A percentile compares a stretch with the other conserved stretches of the same genome.
Evolutionary conservation across 2,888 invertebrate species (phyloP).

Genomic region (Hypercompe scribonia): DNA sequence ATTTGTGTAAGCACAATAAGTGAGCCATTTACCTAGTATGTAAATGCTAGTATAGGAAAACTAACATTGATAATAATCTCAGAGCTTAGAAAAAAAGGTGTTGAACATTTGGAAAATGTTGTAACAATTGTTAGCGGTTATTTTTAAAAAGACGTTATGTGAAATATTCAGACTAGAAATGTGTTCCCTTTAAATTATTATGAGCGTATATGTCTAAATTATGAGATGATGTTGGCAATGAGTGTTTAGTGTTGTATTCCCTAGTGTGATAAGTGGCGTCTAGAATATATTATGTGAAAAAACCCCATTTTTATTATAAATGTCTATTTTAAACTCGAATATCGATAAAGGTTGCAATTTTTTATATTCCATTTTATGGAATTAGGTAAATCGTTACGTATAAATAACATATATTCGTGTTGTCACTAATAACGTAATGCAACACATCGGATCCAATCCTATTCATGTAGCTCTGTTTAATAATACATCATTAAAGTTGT

Average conservation of each 20-base stretch:
- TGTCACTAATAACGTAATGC: neutral
- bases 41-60: slow-evolving; percentile 58
- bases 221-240: slow-evolving; percentile 41
- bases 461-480: neutral
- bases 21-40: slow-evolving; percentile 64
- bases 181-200: slow-evolving; percentile 72
- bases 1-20: slow-evolving; percentile 67
- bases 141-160: slow-evolving; percentile 46
- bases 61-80: slow-evolving; percentile 64
- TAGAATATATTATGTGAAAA: slow-evolving; percentile 27
- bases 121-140: slow-evolving; percentile 59
- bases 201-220: slow-evolving; percentile 48
- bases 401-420: slow-evolving; percentile 11
- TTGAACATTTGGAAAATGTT: slow-evolving; percentile 59
- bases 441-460: neutral
- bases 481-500: neutral
- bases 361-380: slow-evolving; percentile 46
- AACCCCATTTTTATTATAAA: slow-evolving; percentile 46
- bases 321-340: slow-evolving; percentile 37
- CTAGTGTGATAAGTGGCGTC: slow-evolving; percentile 28
- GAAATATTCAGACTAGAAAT: slow-evolving; percentile 62
- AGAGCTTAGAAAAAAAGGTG: slow-evolving; percentile 70
- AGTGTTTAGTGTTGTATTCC: slow-evolving; percentile 31
- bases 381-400: slow-evolving; percentile 23
- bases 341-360: slow-evolving; percentile 36